Percentiles rank a stretch among this genome's conserved stretches.
These are phyloP conservation scores for Azorinus chamasolen DNA, from an alignment of 2,888 invertebrate genomes.

Conservation along the genomic window DNA sequence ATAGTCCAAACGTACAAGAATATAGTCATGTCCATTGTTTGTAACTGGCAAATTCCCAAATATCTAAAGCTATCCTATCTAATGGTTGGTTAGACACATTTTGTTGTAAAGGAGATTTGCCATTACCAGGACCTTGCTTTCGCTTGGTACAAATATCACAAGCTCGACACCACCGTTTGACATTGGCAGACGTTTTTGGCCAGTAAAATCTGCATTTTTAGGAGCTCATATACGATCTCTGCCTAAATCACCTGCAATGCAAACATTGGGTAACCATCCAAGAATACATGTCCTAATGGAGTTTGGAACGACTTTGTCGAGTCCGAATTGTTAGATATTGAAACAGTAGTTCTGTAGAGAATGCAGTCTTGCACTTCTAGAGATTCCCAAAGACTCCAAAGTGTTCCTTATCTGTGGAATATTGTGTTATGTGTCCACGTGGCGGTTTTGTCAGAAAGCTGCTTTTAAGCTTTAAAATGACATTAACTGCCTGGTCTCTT, in stretches of 20 bases:
- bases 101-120: slow-evolving; percentile 50
- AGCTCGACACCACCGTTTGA: slow-evolving; percentile 44
- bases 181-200: slow-evolving; percentile 16
- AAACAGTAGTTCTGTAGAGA: slow-evolving; percentile 29
- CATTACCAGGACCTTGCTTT: slow-evolving; percentile 59
- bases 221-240: slow-evolving; percentile 42
- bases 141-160: slow-evolving; percentile 55
- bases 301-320: slow-evolving; percentile 24
- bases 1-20: too few species aligned
- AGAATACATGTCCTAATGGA: slow-evolving; percentile 34
- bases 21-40: too few species aligned
- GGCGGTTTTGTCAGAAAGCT: background rate
- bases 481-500: too few species aligned
- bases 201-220: slow-evolving; percentile 53
- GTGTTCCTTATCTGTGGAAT: background rate
- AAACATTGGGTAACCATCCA: slow-evolving; percentile 32
- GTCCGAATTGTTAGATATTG: background rate
- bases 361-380: slow-evolving; percentile 21
- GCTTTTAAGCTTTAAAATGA: slow-evolving; percentile 71
- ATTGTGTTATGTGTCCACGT: background rate
- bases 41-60: slow-evolving; percentile 34
- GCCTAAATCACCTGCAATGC: slow-evolving; percentile 53
- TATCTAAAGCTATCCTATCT: slow-evolving; percentile 51
- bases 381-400: slow-evolving; percentile 40
- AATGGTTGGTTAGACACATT: slow-evolving; percentile 23